phyloP scores from a whole-genome alignment of 2,113 vertebrate genomes.

The Cryptoleucopteryx plumbea region DNA sequence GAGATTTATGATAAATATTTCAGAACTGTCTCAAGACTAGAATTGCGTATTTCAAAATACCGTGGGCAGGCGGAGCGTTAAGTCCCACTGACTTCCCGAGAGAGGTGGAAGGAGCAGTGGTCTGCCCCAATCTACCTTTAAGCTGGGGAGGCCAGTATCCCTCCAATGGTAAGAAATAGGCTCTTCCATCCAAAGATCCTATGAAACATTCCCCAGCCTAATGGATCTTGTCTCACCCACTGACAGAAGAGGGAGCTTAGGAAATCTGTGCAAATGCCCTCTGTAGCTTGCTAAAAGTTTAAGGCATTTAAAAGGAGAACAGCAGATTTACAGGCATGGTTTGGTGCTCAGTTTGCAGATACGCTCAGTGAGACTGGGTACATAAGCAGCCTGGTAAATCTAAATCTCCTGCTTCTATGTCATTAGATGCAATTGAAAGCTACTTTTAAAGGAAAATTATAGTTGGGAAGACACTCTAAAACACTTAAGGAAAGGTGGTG shows the following conservation, averaged over 20 bases:
- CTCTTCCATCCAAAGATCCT: not conserved
- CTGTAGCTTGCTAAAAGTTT: not conserved
- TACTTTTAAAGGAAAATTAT: not conserved
- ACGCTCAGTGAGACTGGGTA: not conserved
- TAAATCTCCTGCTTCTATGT: not conserved
- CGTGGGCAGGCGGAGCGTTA: not conserved
- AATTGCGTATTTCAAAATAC: not conserved
- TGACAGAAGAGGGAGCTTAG: not conserved
- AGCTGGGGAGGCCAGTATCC: not conserved
- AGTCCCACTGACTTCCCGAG: not conserved
- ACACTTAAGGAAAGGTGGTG: not conserved
- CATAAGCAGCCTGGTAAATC: not conserved
- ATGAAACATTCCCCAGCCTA: not conserved
- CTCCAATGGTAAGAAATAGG: not conserved
- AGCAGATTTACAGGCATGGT: not conserved
- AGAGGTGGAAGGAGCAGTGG: not conserved
- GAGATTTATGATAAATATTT: not conserved
- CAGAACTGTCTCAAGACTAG: not conserved
- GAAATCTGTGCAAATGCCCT: not conserved
- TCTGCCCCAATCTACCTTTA: not conserved
- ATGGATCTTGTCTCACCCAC: not conserved
- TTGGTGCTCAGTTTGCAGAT: not conserved
- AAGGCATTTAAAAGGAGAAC: not conserved
- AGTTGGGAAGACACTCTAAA: not conserved
- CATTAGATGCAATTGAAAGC: not conserved